A percentile compares a stretch with the other conserved stretches of the same genome.
Evolutionary conservation across 2,113 vertebrate species (phyloP).

Genomic region (Herpetotheres cachinnans): DNA sequence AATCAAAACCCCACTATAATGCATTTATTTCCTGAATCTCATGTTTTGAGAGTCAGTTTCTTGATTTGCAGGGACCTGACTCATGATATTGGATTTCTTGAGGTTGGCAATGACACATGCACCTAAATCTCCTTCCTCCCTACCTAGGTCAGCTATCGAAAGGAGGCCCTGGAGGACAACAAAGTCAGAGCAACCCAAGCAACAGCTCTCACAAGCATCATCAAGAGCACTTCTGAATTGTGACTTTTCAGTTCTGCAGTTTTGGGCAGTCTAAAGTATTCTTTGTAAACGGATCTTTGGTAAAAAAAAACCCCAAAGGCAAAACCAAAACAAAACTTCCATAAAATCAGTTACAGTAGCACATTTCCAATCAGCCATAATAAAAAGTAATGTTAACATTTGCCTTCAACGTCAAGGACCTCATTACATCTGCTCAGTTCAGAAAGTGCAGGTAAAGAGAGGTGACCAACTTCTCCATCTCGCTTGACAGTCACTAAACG

Average conservation of each 20-base stretch:
- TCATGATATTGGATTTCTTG: not conserved
- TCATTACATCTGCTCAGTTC: not conserved
- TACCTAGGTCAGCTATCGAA: not conserved
- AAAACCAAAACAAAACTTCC: not conserved
- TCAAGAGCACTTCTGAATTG: not conserved
- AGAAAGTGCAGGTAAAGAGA: not conserved
- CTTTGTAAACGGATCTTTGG: not conserved
- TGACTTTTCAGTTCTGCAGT: not conserved
- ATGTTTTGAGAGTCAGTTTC: not conserved
- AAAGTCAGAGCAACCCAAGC: not conserved
- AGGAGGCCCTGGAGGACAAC: not conserved
- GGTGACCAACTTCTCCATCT: not conserved
- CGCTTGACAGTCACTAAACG: accelerated
- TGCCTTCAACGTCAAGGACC: not conserved
- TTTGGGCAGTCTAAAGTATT: not conserved
- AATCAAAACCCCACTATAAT: not conserved
- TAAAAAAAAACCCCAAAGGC: not conserved
- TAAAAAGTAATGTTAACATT: not conserved
- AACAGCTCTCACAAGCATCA: not conserved
- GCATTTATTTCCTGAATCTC: not conserved
- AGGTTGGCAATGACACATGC: not conserved
- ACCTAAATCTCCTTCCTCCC: not conserved
- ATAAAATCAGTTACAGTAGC: not conserved
- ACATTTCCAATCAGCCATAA: not conserved
- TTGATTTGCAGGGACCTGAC: not conserved